Evolutionary conservation across 2,888 invertebrate genomes (phyloP), one percentile per base, ranked within the genome.

Genomic region (Gymnocheta viridis): DNA sequence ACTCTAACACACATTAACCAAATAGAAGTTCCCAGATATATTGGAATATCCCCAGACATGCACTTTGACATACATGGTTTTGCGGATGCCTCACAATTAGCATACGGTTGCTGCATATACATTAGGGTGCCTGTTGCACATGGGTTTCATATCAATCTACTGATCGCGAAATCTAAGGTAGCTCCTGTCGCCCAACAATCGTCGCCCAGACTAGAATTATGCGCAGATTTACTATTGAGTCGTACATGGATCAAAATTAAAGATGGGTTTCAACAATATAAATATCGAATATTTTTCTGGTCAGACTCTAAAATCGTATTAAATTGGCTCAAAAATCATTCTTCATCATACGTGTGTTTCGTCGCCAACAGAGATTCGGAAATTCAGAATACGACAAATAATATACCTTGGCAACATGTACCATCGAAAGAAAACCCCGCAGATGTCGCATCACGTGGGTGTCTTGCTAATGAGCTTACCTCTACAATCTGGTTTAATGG

Each of bases 271-370:
- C 27, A 32, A 9, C 7, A 5, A 32, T 17, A 35, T 14, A 27
- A 27, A 14, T 19, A 44, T 24, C 49, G 22, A 2, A 41, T 72
- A 9, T 67, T 29, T 12, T 81, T 86, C 24, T 85, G 82, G 81
- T 83, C 80, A 3, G 83, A 86, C 49, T 85, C 85, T 9, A 38
- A 73, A 51, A 73, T 73, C 12, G 60, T 51, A 0, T n/a, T 54
- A 54, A n/a, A 2, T n/a, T 27, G 54, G 54, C 27, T 54, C 3
- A 29, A 1, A 0, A 27, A 54, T n/a, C 54, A 27, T 12, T 54
- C 54, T 4, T 54, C 27, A 17, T 56, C 56, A 2, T 32, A 2
- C 9, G n/a, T 32, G 1, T 32, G 32, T 9, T 32, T 56, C 10
- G 32, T 56, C 17, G 56, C 56, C 19, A 56, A 56, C 10, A 17